Evolutionary conservation across 2,888 invertebrate species (phyloP), one percentile per base, ranked within the genome.

Genomic region (Heliconius cydno): DNA sequence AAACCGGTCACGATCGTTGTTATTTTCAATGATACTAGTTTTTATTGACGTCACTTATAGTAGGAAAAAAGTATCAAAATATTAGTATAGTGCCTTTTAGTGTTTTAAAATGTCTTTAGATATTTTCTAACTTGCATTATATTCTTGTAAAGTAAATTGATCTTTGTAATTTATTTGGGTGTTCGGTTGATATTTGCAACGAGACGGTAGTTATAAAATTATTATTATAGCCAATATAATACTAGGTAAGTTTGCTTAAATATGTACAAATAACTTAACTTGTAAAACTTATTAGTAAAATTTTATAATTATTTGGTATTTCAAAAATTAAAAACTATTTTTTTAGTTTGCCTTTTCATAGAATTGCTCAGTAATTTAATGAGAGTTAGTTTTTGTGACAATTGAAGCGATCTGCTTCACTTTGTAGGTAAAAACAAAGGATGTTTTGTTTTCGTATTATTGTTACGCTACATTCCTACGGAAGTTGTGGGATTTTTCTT

Each of bases 1-100:
- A 80, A 79, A 84, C 84, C 74, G 81, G 84, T 84, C 82, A 79
- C 83, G 82, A 79, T 60, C 57, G 67, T 63, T 65, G 15, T 52
- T 41, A 41, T 41, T 68, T 78, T 80, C 81, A 80, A 80, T 80
- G 78, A 70, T 22, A 67, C 73, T 60, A 34, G 60, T 60, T 60
- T 34, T n/a, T 38, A 34, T 15, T 34, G 34, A 34, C 34, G 57
- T 73, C 70, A 46, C 76, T 9, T 34, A 72, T 46, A 66, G 65
- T 70, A 30, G 70, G 41, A 65, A 70, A 74, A 67, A 71, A n/a
- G 12, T 34, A 28, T 71, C 28, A 41, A 52, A 46, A 19, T 28
- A 25, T 71, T 22, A 52, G 10, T 52, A 22, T 60, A n/a, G 60
- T 60, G 60, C 60, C n/a, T 60, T 10, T 28, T 19, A 19, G 3